Evolutionary conservation across 2,797 vertebrate species (phyloP).

Genomic region (Labroides dimidiatus): DNA sequence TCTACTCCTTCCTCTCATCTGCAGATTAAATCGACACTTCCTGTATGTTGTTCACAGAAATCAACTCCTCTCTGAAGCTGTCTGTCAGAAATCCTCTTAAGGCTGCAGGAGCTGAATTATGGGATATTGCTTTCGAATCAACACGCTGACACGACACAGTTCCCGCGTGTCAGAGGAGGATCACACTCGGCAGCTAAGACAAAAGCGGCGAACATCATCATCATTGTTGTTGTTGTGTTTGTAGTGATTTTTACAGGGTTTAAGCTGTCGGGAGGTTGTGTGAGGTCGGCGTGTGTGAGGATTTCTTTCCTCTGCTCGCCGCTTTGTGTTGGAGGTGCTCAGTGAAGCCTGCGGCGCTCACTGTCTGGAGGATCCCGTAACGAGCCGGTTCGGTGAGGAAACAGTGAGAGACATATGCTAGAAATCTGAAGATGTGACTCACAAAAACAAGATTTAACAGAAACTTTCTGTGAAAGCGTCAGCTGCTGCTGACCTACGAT

Average conservation of each 20-base stretch:
- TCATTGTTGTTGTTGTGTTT: background rate
- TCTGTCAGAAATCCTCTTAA: slow-evolving; percentile 54
- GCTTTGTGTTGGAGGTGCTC: too few relatives aligned
- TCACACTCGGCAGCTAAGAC: slow-evolving; percentile 4
- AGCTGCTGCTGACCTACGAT: slow-evolving; percentile 45
- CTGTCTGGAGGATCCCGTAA: too few relatives aligned
- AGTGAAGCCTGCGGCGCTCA: too few relatives aligned
- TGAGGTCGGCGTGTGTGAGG: slow-evolving; percentile 25
- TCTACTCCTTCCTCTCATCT: slow-evolving; percentile 4
- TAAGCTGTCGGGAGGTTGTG: slow-evolving; percentile 22
- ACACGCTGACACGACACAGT: slow-evolving; percentile 23
- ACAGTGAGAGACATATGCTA: too few relatives aligned
- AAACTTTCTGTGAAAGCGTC: slow-evolving; percentile 32
- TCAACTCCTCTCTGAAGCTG: slow-evolving; percentile 47
- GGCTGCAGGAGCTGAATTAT: slow-evolving; percentile 47
- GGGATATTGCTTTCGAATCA: slow-evolving; percentile 47
- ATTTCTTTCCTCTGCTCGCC: too few relatives aligned
- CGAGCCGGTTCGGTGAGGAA: too few relatives aligned
- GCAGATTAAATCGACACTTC: slow-evolving; percentile 42
- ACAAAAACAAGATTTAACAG: too few relatives aligned
- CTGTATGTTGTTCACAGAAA: slow-evolving; percentile 40
- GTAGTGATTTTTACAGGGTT: slow-evolving; percentile 19
- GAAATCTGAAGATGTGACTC: too few relatives aligned
- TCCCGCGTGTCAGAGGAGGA: background rate
- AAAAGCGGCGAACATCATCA: background rate